A percentile compares a stretch with the other conserved stretches of the same genome.
Evolutionary conservation across 2,113 vertebrate species (phyloP).

Genomic region (Perccottus glenii): DNA sequence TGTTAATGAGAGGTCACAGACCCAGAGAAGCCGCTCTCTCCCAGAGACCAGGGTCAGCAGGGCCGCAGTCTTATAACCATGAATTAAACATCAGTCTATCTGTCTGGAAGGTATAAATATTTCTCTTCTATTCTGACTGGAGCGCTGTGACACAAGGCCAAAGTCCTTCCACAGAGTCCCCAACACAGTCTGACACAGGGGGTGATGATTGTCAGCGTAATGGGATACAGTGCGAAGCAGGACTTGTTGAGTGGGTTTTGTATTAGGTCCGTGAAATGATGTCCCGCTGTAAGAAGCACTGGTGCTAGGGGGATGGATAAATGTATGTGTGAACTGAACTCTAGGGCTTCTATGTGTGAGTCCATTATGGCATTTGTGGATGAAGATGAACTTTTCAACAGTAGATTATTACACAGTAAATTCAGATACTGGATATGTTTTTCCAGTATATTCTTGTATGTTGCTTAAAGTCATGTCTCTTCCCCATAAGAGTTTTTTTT

Average conservation of each 20-base stretch:
- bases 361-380: not conserved
- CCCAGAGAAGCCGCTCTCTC: conserved; percentile 52
- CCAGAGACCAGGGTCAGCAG: conserved; percentile 57
- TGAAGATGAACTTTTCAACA: not conserved
- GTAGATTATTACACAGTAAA: no score
- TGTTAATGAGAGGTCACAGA: conserved; percentile 74
- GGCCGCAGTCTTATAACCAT: conserved; percentile 63
- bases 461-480: conserved; percentile 11
- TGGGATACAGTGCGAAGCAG: conserved; percentile 54
- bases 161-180: conserved; percentile 52
- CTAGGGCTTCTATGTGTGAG: conserved; percentile 4
- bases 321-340: conserved; percentile 13
- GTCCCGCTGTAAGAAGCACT: conserved; percentile 31
- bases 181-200: conserved; percentile 62
- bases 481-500: not conserved
- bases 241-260: conserved; percentile 51
- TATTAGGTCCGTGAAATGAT: conserved; percentile 53
- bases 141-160: conserved; percentile 62
- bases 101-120: conserved; percentile 74
- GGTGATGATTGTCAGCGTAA: conserved; percentile 61
- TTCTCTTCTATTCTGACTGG: conserved; percentile 69
- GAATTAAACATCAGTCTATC: conserved; percentile 77
- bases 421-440: no score
- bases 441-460: no score
- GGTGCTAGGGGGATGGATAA: not conserved